These are phyloP conservation scores for Hypsibius dujardini DNA, from an alignment of 1,140 invertebrate genomes.

Conservation along the genomic window DNA sequence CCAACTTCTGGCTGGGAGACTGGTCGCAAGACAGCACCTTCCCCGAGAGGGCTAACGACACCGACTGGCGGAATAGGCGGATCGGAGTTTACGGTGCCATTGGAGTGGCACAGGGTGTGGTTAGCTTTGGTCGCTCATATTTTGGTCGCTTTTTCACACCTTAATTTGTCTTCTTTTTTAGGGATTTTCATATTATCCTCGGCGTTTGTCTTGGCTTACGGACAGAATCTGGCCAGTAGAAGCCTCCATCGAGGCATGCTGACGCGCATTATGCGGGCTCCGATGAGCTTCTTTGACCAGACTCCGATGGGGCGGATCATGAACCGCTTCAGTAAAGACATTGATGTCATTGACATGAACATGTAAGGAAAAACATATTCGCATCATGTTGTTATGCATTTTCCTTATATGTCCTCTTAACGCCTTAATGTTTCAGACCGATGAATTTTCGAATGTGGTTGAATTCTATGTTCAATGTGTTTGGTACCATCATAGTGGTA, in stretches of 20 bases:
- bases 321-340: conserved; percentile 54
- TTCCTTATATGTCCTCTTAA: conserved; percentile 19
- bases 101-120: conserved; percentile 4
- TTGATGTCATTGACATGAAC: conserved; percentile 34
- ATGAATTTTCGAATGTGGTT: conserved; percentile 24
- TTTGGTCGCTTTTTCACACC: neutral
- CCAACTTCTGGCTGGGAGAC: conserved; percentile 19
- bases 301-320: conserved; percentile 52
- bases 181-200: conserved; percentile 19
- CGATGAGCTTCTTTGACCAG: conserved; percentile 44
- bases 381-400: too few relatives aligned
- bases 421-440: neutral
- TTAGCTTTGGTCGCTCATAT: neutral
- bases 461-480: neutral
- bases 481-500: neutral
- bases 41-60: neutral
- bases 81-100: conserved; percentile 14
- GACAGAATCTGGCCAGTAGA: conserved; percentile 48
- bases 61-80: conserved; percentile 1
- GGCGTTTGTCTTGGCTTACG: conserved; percentile 31
- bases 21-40: conserved; percentile 14
- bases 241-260: conserved; percentile 58
- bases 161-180: neutral
- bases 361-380: neutral
- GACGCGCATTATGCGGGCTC: conserved; percentile 49